Evolutionary conservation across 2,888 invertebrate species (phyloP).

Genomic region (Sinohyriopsis cumingii): DNA sequence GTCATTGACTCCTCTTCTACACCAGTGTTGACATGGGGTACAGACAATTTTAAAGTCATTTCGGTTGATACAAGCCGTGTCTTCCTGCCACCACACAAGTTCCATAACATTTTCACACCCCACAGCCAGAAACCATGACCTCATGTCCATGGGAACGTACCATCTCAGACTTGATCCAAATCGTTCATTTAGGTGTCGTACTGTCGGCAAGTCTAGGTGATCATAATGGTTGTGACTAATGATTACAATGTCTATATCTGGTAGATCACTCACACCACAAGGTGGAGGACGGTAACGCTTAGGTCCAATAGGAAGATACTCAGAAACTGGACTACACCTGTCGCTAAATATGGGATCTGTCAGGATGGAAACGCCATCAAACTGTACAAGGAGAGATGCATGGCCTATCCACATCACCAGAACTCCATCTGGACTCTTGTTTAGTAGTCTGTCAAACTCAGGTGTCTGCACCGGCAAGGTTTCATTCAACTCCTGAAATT

Average conservation of each 20-base stretch:
- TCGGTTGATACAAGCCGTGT: background rate
- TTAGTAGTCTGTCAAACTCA: conserved; percentile 32
- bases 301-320: conserved; percentile 57
- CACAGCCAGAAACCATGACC: conserved; percentile 60
- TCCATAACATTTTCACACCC: conserved; percentile 43
- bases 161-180: conserved; percentile 20
- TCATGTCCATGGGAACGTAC: conserved; percentile 64
- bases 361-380: conserved; percentile 71
- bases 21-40: conserved; percentile 75
- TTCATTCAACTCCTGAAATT: conserved; percentile 41
- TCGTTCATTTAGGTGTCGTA: conserved; percentile 52
- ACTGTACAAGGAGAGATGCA: conserved; percentile 72
- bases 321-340: conserved; percentile 63
- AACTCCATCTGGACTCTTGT: conserved; percentile 47
- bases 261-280: conserved; percentile 69
- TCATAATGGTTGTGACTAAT: conserved; percentile 75
- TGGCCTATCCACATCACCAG: conserved; percentile 74
- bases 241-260: conserved; percentile 71
- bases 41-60: conserved; percentile 62
- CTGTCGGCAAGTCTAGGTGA: conserved; percentile 71
- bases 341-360: conserved; percentile 74
- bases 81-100: conserved; percentile 31
- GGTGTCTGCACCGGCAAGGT: conserved; percentile 59
- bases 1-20: conserved; percentile 69
- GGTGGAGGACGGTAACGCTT: conserved; percentile 67